These are phyloP conservation scores for Channa maculata DNA, from an alignment of 2,113 vertebrate genomes.

Conservation along the genomic window DNA sequence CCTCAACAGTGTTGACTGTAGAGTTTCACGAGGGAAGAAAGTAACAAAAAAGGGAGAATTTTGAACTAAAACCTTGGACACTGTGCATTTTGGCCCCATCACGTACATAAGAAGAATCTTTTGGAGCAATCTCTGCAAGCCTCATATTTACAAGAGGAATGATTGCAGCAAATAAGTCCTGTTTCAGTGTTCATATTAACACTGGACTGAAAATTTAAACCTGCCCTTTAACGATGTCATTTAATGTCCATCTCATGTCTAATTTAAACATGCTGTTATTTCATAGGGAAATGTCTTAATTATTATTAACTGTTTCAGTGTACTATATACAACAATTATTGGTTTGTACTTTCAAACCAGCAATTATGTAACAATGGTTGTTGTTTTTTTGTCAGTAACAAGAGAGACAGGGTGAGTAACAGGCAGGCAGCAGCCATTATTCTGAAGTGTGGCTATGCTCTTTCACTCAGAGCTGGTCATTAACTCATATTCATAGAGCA, in stretches of 20 bases:
- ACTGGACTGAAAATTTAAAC: too few relatives aligned
- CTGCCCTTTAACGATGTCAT: too few relatives aligned
- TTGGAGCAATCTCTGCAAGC: too few relatives aligned
- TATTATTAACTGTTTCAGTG: not conserved
- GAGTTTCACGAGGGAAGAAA: too few relatives aligned
- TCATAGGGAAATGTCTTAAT: not conserved
- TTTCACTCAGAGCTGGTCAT: conserved; percentile 37
- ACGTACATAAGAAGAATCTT: too few relatives aligned
- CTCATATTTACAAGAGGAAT: too few relatives aligned
- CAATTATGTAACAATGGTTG: conserved; percentile 1
- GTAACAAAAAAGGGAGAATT: too few relatives aligned
- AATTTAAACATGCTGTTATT: not conserved
- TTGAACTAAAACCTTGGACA: too few relatives aligned
- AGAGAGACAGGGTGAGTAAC: conserved; percentile 9
- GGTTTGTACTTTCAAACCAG: not conserved
- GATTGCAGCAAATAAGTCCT: too few relatives aligned
- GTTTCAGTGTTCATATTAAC: too few relatives aligned
- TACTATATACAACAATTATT: not conserved
- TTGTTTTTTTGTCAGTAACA: not conserved
- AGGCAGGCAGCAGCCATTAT: conserved; percentile 35
- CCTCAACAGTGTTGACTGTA: too few relatives aligned
- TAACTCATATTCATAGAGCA: conserved; percentile 38
- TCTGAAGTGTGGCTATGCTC: conserved; percentile 41
- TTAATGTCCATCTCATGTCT: not conserved
- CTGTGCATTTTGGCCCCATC: too few relatives aligned